Evolutionary conservation across 2,888 invertebrate species (phyloP), one percentile per base, ranked within the genome.

Genomic region (Corythucha ciliata): DNA sequence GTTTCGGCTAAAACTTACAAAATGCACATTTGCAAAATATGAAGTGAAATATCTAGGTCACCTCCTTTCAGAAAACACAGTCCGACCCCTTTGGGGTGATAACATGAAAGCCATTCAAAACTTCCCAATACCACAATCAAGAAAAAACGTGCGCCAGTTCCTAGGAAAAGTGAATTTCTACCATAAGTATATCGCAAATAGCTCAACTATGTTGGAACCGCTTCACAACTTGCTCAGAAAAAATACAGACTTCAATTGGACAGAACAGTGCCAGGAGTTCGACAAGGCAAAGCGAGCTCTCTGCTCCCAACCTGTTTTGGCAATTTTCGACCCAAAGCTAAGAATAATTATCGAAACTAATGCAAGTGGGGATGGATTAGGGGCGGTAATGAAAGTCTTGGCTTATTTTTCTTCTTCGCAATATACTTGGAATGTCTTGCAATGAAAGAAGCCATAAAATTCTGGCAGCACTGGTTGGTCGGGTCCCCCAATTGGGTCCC

Each of bases 381-480:
- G 8, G 16, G 36, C 36, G 36, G 36, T 36, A 8, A 8, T 36
- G 16, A 36, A 36, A 14, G n/a, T n/a, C n/a, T n/a, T n/a, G n/a
- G n/a, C n/a, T n/a, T n/a, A n/a, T n/a, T n/a, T n/a, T n/a, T n/a
- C n/a, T n/a, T n/a, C n/a, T n/a, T n/a, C n/a, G n/a, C n/a, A n/a
- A n/a, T n/a, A n/a, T n/a, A 52, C 44, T 52, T 58, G n/a, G 57
- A 61, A 52, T 58, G 55, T 37, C 48, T 57, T 20, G 58, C 57
- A n/a, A 60, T 59, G 27, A 60, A 58, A 56, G 58, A 60, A 34
- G 56, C 58, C 3, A 50, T 59, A 3, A 56, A 57, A 42, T 62
- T 54, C 34, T 61, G 60, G 59, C 60, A 61, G 40, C 53, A 60
- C 46, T 58, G 58, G 53, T 46, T 59, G 2, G 56, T 60, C 12